Evolutionary conservation across 2,797 vertebrate genomes (phyloP), one percentile per base, ranked within the genome.

Genomic region (Heliangelus exortis): DNA sequence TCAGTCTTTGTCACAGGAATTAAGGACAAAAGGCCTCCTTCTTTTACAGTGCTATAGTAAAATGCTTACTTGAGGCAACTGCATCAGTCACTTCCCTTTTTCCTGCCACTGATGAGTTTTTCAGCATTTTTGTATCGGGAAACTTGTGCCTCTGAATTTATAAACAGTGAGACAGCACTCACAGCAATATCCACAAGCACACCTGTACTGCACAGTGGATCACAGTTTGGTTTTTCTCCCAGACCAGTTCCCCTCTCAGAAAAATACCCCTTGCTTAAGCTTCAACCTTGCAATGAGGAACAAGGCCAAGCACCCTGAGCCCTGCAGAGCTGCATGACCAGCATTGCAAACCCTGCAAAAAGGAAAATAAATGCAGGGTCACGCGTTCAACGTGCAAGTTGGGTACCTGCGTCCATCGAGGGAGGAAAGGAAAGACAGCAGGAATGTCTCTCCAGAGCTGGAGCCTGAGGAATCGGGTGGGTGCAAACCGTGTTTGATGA

Each of bases 311-410:
- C 73, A 63, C 61, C 16, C 4, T 13, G 47, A 51, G 41, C 7
- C 5, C 74, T 19, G 82, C 59, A 71, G 59, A 85, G 26, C 77
- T 1, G 2, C 9, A 3, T 23, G 36, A 58, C 48, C 57, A 5
- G 0, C 4, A 0, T 10, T 65, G 43, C 63, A 92, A 62, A 76
- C 41, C 21, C 29, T 10, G 36, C 47, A 20, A 29, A 39, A 68
- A 15, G 33, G 48, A 57, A 47, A 78, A 63, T 18, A 58, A 73
- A 33, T 26, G 26, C 59, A 59, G 43, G 36, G 29, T 16, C 41
- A 43, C 43, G 50, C 20, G 12, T 2, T 12, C 19, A 12, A 4
- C 18, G 1, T 2, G 61, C 20, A 21, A 15, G 25, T 6, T 1
- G 43, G 6, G 33, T 2, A 43, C 28, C 43, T 19, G 72, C 9